phyloP scores from a whole-genome alignment of 2,888 invertebrate species.

The Pandemis heparana region DNA sequence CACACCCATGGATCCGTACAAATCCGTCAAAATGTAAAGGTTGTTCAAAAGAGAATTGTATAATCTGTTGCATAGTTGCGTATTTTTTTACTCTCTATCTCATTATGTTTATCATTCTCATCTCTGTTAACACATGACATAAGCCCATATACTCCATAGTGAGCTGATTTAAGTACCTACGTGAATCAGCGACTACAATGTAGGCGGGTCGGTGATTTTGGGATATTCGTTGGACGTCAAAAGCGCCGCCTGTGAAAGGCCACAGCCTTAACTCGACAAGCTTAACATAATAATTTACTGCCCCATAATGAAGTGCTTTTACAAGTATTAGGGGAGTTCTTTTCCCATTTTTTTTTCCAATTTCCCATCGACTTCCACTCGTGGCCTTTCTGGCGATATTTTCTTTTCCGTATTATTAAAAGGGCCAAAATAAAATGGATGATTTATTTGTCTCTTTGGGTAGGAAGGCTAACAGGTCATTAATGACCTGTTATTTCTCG shows the following conservation, averaged over 20 bases:
- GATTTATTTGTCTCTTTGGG: background rate
- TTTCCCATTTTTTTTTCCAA: conserved; percentile 35
- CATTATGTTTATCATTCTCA: too few species aligned
- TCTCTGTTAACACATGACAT: too few species aligned
- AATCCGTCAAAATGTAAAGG: too few species aligned
- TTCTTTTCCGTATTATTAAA: conserved; percentile 16
- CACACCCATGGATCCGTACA: too few species aligned
- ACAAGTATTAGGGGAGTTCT: conserved; percentile 38
- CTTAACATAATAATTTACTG: conserved; percentile 43
- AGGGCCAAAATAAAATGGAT: conserved; percentile 8
- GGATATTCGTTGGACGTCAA: too few species aligned
- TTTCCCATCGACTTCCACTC: conserved; percentile 35
- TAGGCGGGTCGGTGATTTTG: too few species aligned
- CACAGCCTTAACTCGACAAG: conserved; percentile 32
- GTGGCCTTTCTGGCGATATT: conserved; percentile 29
- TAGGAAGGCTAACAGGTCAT: background rate
- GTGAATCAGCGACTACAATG: too few species aligned
- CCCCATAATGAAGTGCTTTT: conserved; percentile 44
- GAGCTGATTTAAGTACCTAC: too few species aligned
- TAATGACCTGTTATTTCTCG: background rate
- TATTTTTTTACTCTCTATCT: too few species aligned
- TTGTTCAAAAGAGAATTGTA: too few species aligned
- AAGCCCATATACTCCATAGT: too few species aligned
- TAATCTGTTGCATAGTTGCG: too few species aligned
- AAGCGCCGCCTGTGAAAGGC: conserved; percentile 14